These are phyloP conservation scores for Brienomyrus longianalis DNA, from an alignment of 2,113 vertebrate species.

Conservation along the genomic window DNA sequence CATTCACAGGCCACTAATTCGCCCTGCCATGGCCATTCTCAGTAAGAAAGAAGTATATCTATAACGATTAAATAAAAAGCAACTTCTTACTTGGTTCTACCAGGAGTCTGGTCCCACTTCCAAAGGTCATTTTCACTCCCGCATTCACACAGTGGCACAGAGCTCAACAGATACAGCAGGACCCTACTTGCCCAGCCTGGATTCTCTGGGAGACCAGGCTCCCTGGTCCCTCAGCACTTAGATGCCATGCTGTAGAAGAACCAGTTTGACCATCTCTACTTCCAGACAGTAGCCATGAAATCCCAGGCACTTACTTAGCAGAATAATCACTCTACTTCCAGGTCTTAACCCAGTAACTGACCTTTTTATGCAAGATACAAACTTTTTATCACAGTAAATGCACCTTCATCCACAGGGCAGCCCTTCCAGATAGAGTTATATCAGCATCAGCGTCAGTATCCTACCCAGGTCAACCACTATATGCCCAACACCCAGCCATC, in stretches of 20 bases:
- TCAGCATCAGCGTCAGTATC: not conserved
- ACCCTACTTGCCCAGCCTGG: not conserved
- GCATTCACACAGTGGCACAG: conserved; percentile 22
- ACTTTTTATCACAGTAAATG: not conserved
- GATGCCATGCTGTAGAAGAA: not conserved
- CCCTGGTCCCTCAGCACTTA: not conserved
- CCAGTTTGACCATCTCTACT: not conserved
- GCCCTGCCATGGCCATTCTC: not conserved
- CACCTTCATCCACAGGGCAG: not conserved
- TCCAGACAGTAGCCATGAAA: not conserved
- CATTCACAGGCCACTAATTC: not conserved
- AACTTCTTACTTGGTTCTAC: conserved; percentile 22
- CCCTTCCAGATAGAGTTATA: not conserved
- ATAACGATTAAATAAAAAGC: not conserved
- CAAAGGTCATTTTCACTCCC: conserved; percentile 22
- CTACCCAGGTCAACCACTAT: not conserved
- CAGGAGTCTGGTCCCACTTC: conserved; percentile 14
- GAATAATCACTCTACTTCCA: not conserved
- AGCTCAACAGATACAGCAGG: not conserved
- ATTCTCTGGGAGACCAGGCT: not conserved
- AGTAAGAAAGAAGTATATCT: not conserved
- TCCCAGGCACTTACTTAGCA: not conserved
- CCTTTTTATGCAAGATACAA: not conserved
- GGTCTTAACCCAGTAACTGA: not conserved
- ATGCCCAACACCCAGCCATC: not conserved